Conservation (phyloP, 2,888 invertebrate species). For the Epinotia demarniana region DNA sequence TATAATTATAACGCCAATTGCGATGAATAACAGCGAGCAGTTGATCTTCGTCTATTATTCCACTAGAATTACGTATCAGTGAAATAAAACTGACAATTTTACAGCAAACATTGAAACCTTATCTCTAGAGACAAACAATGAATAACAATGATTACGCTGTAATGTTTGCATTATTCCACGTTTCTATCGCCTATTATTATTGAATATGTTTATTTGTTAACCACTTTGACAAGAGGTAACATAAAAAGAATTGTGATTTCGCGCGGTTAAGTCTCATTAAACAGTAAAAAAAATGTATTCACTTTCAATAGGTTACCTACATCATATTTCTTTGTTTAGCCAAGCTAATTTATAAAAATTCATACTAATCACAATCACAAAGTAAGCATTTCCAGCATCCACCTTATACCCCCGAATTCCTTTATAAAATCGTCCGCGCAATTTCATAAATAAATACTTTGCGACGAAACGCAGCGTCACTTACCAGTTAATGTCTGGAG, state of each 20-base stretch:
- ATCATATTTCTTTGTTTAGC: neutral
- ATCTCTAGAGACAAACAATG: neutral
- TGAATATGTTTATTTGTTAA: too few relatives aligned
- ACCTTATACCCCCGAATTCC: conserved; percentile 36
- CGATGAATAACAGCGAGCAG: neutral
- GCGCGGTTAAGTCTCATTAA: too few relatives aligned
- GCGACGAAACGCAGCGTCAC: conserved; percentile 34
- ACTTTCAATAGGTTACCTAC: neutral
- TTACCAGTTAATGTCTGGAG: conserved; percentile 54
- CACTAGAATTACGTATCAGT: neutral
- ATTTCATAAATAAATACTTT: conserved; percentile 48
- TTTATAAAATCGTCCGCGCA: conserved; percentile 29
- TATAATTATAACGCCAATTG: neutral
- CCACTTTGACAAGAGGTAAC: too few relatives aligned
- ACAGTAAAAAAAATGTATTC: neutral
- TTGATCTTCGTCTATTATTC: neutral
- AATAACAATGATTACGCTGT: too few relatives aligned
- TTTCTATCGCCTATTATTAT: too few relatives aligned
- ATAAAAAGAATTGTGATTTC: too few relatives aligned
- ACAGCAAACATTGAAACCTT: neutral
- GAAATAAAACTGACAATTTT: neutral
- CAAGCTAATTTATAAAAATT: neutral
- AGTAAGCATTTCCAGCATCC: neutral
- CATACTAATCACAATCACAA: neutral
- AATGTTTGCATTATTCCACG: too few relatives aligned